Evolutionary conservation across 1,140 invertebrate species (phyloP).

Genomic region (Euborellia annulipes): DNA sequence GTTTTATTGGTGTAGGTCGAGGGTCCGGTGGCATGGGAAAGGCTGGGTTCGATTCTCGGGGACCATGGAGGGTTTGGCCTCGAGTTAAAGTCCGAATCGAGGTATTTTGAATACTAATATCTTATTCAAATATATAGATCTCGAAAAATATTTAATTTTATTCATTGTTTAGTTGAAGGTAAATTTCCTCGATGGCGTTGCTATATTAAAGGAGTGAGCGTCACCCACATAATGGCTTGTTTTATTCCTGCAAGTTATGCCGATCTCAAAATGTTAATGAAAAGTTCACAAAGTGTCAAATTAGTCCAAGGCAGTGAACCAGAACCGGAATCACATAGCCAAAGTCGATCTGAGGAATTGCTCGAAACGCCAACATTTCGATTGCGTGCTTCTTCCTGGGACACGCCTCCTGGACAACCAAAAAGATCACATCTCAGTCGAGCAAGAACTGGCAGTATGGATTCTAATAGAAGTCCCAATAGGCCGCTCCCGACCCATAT

Average conservation of each 20-base stretch:
- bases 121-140: no score
- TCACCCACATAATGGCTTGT: slow-evolving; percentile 47
- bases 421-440: not conserved
- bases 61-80: no score
- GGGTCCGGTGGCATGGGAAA: no score
- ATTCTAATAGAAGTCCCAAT: not conserved
- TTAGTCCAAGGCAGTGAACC: slow-evolving; percentile 1
- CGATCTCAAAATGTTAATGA: slow-evolving; percentile 33
- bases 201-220: slow-evolving; percentile 45
- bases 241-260: slow-evolving; percentile 45
- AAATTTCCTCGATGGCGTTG: slow-evolving; percentile 47
- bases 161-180: no score
- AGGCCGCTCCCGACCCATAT: not conserved
- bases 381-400: slow-evolving; percentile 18
- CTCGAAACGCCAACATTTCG: slow-evolving; percentile 12
- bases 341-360: not conserved
- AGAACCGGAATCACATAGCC: not conserved
- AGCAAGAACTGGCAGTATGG: slow-evolving; percentile 8
- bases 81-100: no score
- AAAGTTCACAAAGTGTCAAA: no score
- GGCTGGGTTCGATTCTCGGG: no score
- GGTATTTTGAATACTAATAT: no score
- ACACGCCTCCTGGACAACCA: slow-evolving; percentile 6
- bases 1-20: no score
- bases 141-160: no score